Evolutionary conservation across 2,113 vertebrate species (phyloP).

Genomic region (Channa argus): DNA sequence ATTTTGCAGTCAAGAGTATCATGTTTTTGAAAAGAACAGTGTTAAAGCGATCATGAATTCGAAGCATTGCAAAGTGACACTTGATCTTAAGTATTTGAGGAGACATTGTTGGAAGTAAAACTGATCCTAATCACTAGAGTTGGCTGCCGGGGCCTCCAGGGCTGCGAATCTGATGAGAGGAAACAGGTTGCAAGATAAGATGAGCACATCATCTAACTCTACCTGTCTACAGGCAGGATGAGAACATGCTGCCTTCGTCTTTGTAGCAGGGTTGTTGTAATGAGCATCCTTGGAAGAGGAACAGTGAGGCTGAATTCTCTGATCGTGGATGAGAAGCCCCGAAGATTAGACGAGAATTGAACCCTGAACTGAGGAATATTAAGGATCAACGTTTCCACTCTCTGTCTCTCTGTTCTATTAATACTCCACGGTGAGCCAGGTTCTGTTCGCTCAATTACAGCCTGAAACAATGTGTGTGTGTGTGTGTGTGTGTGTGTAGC

Average conservation of each 20-base stretch:
- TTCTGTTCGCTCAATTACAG: constrained; percentile 67
- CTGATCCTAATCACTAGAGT: neutral
- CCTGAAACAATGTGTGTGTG: constrained; percentile 42
- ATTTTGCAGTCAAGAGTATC: neutral
- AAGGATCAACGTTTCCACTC: constrained; percentile 56
- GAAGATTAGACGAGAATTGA: constrained; percentile 45
- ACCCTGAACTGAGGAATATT: constrained; percentile 46
- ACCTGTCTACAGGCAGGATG: neutral
- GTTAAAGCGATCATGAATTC: neutral
- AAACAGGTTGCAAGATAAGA: neutral
- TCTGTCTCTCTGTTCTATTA: constrained; percentile 60
- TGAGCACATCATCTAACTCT: neutral
- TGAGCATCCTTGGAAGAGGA: constrained; percentile 29
- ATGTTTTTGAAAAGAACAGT: neutral
- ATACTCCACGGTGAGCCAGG: constrained; percentile 51
- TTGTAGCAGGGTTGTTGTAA: constrained; percentile 17
- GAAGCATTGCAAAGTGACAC: neutral
- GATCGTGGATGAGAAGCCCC: constrained; percentile 19
- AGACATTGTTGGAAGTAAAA: neutral
- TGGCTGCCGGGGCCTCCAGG: too few relatives aligned
- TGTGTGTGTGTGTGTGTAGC: neutral
- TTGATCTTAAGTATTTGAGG: neutral
- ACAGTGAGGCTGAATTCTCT: constrained; percentile 14
- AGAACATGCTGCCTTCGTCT: constrained; percentile 22
- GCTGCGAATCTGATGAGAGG: too few relatives aligned